phyloP scores from a whole-genome alignment of 1,140 invertebrate genomes.

The Manduca sexta region DNA sequence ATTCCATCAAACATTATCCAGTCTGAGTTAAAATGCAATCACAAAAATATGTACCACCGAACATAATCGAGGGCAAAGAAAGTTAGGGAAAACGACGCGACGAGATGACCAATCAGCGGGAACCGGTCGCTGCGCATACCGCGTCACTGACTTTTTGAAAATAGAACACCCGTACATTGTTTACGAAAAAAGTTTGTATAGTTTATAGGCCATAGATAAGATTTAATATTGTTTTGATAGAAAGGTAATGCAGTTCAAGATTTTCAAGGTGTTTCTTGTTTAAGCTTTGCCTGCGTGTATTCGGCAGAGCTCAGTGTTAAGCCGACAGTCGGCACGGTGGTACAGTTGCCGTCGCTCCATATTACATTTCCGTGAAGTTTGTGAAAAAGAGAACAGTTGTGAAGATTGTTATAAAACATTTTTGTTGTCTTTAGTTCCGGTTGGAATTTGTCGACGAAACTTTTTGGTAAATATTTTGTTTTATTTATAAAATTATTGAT shows the following conservation, averaged over 20 bases:
- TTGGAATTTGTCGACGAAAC: constrained; percentile 8
- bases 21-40: constrained; percentile 1
- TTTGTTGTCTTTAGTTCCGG: background rate
- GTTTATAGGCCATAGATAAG: too few relatives aligned
- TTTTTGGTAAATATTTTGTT: constrained; percentile 6
- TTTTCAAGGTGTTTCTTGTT: too few relatives aligned
- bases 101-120: constrained; percentile 40
- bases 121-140: constrained; percentile 33
- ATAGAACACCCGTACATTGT: background rate
- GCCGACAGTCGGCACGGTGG: constrained; percentile 50
- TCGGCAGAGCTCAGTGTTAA: too few relatives aligned
- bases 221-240: too few relatives aligned
- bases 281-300: too few relatives aligned
- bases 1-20: too few relatives aligned
- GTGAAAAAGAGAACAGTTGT: background rate
- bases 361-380: background rate
- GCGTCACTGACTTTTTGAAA: background rate
- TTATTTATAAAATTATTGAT: background rate
- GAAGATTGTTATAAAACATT: background rate
- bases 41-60: constrained; percentile 26
- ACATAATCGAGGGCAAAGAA: constrained; percentile 56
- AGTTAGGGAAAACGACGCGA: constrained; percentile 53
- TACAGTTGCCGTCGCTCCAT: constrained; percentile 25
- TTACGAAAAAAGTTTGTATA: background rate
- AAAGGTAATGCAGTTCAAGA: too few relatives aligned